Evolutionary conservation across 35 echinoderm and acorn worm species (phyloP), one percentile per base, ranked within the genome.

Genomic region (Eucidaris tribuloides): DNA sequence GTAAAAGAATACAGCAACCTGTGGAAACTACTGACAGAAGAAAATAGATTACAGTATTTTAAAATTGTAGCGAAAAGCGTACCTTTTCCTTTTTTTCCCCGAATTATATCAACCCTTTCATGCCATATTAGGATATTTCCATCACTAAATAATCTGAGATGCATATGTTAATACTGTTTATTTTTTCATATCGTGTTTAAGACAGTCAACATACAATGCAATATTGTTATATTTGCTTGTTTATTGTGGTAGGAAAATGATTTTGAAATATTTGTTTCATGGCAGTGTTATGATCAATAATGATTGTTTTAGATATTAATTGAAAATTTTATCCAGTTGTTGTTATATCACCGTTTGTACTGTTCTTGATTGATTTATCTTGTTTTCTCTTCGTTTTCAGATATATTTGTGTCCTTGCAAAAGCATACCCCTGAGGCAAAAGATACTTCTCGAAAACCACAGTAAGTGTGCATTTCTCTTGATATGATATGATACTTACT

Each of bases 361-460:
- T 20, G 23, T 39, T 40, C 24, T 63, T 33, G 35, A 28, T 5
- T 62, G 79, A 82, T 82, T 14, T 45, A 52, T 2, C 65, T 20
- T 56, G 60, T 74, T 20, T 63, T 65, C 34, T 79, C 31, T 92
- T 82, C 13, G 37, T 15, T 85, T 39, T 0, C 72, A 98, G 95
- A 98, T 77, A 79, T 93, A 40, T 98, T 98, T 77, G 76, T 79
- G 23, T 91, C 95, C 5, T 65, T 98, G 19, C 95, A 98, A 42
- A 82, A 68, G n/a, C 90, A 93, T 45, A 64, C 71, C 30, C 60
- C 95, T 34, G 95, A 98, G 23, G 61, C 84, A 2, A 54, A 78
- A 65, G 90, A 93, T 66, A 61, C 82, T 23, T 58, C 82, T 18
- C 89, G 83, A 61, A 98, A 98, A 89, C 86, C 95, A 45, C 95